Percentiles rank a stretch among this genome's conserved stretches.
phyloP scores from a whole-genome alignment of 2,797 vertebrate genomes.

The Pseudomugil tenellus region DNA sequence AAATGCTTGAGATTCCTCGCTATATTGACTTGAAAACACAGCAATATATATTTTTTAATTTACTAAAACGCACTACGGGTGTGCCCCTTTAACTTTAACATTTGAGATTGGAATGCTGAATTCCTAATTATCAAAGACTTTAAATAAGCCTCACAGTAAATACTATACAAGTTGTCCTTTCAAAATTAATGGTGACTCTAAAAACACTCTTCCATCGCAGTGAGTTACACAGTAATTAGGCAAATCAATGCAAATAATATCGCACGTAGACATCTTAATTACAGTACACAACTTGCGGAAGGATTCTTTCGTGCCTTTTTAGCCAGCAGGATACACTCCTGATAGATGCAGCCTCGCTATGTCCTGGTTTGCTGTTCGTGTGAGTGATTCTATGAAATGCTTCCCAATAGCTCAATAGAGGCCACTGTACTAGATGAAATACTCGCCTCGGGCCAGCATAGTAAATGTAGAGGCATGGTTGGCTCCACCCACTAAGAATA shows the following conservation, averaged over 20 bases:
- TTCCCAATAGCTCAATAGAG: slow-evolving; percentile 20
- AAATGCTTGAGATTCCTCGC: neutral
- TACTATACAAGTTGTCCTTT: neutral
- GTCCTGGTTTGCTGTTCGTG: neutral
- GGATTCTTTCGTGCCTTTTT: neutral
- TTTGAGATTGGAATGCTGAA: neutral
- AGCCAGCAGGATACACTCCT: slow-evolving; percentile 2
- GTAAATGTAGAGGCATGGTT: neutral
- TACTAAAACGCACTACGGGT: neutral
- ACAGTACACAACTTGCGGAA: neutral
- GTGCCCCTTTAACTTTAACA: neutral
- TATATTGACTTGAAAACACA: too few relatives aligned
- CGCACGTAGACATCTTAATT: neutral
- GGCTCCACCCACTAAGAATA: neutral
- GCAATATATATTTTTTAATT: neutral
- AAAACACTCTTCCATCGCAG: neutral
- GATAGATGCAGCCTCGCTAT: neutral
- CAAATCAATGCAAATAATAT: neutral
- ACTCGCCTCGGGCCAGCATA: slow-evolving; percentile 25
- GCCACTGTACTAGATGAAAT: slow-evolving; percentile 7
- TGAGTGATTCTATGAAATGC: slow-evolving; percentile 9
- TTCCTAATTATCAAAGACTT: neutral
- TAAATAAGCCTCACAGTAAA: slow-evolving; percentile 7
- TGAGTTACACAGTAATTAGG: neutral
- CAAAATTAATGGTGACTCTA: neutral